Evolutionary conservation across 2,888 invertebrate genomes (phyloP).

Genomic region (Stenotaenia linearis): DNA sequence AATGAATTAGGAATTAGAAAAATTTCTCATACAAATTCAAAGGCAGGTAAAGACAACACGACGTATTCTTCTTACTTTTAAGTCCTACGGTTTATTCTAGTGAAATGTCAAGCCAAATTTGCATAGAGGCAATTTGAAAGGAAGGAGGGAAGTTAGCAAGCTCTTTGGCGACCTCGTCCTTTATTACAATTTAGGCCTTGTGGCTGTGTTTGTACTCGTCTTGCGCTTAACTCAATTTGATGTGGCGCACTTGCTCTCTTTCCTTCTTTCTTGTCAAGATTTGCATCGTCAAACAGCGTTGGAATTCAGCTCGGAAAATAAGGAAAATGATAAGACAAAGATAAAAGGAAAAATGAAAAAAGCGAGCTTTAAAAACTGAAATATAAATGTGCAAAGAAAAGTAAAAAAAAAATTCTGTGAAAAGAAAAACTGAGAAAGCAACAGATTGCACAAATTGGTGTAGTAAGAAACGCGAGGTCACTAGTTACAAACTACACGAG

Average conservation of each 20-base stretch:
- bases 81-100: neutral
- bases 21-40: neutral
- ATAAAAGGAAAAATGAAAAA: neutral
- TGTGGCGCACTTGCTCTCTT: neutral
- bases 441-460: neutral
- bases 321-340: neutral
- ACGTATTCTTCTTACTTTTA: neutral
- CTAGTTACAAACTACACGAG: neutral
- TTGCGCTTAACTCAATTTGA: slow-evolving; percentile 4
- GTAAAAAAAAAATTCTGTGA: neutral
- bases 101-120: neutral
- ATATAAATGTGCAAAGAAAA: neutral
- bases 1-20: neutral
- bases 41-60: neutral
- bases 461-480: neutral
- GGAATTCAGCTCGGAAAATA: neutral
- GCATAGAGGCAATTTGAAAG: neutral
- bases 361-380: neutral
- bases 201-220: slow-evolving; percentile 9
- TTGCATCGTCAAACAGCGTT: neutral
- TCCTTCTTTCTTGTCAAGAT: neutral
- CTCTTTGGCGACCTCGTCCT: slow-evolving; percentile 5
- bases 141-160: neutral
- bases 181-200: slow-evolving; percentile 9
- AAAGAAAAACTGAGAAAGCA: no score